Percentiles rank a stretch among this genome's conserved stretches.
phyloP scores from a whole-genome alignment of 2,113 vertebrate species.

The Pluvialis apricaria region DNA sequence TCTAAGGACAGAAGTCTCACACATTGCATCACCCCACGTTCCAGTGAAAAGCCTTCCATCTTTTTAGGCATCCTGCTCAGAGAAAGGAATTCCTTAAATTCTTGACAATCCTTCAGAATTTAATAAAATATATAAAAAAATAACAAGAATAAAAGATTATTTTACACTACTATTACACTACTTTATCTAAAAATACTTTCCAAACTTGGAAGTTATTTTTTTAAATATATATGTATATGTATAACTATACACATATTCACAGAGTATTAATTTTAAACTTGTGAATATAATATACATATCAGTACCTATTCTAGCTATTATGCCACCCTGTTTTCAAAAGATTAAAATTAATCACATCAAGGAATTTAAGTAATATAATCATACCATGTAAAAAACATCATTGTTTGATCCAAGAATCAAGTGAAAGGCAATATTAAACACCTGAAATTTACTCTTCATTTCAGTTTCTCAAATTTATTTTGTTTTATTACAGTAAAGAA shows the following conservation, averaged over 20 bases:
- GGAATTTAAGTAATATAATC: not conserved
- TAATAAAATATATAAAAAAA: not conserved
- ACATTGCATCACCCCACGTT: rapidly evolving
- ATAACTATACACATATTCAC: not conserved
- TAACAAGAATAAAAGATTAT: not conserved
- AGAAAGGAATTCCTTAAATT: not conserved
- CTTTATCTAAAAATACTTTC: not conserved
- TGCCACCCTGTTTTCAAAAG: not conserved
- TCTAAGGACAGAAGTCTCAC: not conserved
- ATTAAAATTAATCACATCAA: not conserved
- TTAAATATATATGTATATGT: not conserved
- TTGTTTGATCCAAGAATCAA: conserved; percentile 16
- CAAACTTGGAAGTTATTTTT: not conserved
- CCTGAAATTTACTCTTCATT: not conserved
- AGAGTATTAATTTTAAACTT: not conserved
- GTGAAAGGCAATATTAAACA: not conserved
- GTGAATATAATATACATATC: not conserved
- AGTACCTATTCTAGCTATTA: not conserved
- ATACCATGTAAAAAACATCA: not conserved
- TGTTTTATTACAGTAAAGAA: not conserved
- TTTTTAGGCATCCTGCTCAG: not conserved
- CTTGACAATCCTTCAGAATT: not conserved
- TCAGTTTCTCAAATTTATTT: conserved; percentile 17
- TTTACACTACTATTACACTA: not conserved
- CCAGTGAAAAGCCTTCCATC: not conserved